These are phyloP conservation scores for Acinonyx jubatus DNA, from an alignment of 2,113 vertebrate genomes.

Conservation along the genomic window DNA sequence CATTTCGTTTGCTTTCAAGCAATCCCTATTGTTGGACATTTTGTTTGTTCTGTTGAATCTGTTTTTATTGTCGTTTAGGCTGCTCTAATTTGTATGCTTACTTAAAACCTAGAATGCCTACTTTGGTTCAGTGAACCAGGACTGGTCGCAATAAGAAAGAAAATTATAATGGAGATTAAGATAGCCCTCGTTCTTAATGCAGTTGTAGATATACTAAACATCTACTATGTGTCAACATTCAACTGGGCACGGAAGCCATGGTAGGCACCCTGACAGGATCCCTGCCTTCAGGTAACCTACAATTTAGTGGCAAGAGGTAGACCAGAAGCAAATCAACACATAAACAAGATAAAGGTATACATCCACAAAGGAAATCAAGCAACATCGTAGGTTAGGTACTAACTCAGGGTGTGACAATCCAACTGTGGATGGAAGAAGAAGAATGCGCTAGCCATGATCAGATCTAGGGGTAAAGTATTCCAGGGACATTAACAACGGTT, in stretches of 20 bases:
- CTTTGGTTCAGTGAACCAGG: background rate
- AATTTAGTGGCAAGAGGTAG: background rate
- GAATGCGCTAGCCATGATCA: background rate
- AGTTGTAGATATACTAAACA: background rate
- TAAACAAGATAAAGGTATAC: background rate
- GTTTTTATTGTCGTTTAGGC: background rate
- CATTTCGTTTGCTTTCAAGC: conserved; percentile 34
- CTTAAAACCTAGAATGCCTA: background rate
- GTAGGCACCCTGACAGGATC: too few species aligned
- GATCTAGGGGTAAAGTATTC: background rate
- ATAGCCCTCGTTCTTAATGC: background rate
- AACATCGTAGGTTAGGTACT: background rate
- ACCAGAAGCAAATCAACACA: background rate
- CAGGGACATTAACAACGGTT: background rate
- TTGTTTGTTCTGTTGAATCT: conserved; percentile 51
- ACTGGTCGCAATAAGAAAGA: background rate
- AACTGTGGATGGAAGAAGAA: background rate
- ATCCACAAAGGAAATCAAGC: background rate
- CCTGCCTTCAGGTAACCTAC: background rate
- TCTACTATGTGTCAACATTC: background rate
- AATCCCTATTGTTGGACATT: background rate
- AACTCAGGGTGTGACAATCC: background rate
- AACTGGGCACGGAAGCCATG: background rate
- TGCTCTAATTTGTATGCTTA: background rate
- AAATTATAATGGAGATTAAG: background rate